Evolutionary conservation across 1,140 invertebrate species (phyloP).

Genomic region (Apis cerana): DNA sequence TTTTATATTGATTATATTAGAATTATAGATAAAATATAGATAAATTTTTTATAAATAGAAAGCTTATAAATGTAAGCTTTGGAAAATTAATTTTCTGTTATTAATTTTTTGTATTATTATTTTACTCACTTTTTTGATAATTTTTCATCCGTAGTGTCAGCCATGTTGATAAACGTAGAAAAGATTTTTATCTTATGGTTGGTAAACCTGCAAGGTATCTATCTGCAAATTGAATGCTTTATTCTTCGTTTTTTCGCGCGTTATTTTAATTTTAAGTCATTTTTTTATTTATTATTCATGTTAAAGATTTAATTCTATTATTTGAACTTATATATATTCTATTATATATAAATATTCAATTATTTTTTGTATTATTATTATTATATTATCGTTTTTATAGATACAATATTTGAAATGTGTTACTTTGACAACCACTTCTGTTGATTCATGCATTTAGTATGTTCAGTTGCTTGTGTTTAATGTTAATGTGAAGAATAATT

Average conservation of each 20-base stretch:
- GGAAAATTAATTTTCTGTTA: constrained; percentile 58
- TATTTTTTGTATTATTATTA: background rate
- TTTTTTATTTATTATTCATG: background rate
- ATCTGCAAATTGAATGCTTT: background rate
- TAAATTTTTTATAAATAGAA: background rate
- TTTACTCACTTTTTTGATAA: constrained; percentile 87
- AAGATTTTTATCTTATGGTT: constrained; percentile 31
- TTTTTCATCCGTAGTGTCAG: constrained; percentile 83
- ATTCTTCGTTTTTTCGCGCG: background rate
- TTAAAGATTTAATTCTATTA: background rate
- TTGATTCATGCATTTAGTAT: constrained; percentile 13
- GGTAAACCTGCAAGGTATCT: constrained; percentile 33
- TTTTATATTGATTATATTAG: constrained; percentile 25
- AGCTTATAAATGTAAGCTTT: constrained; percentile 7
- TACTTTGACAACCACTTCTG: constrained; percentile 9
- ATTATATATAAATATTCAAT: background rate
- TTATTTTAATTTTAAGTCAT: background rate
- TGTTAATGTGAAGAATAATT: background rate
- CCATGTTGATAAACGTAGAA: constrained; percentile 78
- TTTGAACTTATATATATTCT: background rate
- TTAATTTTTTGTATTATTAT: constrained; percentile 7
- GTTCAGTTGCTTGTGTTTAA: background rate
- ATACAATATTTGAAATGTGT: background rate
- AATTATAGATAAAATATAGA: background rate
- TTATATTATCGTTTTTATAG: background rate